These are phyloP conservation scores for Strix uralensis DNA, from an alignment of 2,113 vertebrate genomes.

Conservation along the genomic window DNA sequence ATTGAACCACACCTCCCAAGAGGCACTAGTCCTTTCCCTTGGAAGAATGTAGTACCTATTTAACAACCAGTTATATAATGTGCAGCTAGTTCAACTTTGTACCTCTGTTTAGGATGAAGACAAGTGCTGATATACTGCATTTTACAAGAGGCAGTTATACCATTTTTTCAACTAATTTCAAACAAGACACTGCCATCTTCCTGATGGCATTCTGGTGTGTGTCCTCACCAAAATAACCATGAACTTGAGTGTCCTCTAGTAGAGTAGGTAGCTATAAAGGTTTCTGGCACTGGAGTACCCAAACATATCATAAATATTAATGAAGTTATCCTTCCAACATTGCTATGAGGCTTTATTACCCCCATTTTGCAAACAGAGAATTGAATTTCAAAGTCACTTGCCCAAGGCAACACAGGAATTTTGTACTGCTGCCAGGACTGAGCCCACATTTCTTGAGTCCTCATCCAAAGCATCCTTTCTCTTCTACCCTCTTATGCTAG, in stretches of 20 bases:
- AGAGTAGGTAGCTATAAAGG: not conserved
- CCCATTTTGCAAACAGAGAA: slow-evolving; percentile 23
- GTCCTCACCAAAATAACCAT: not conserved
- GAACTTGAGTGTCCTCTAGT: not conserved
- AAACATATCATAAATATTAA: slow-evolving; percentile 23
- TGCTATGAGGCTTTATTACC: slow-evolving; percentile 1
- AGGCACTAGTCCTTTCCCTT: not conserved
- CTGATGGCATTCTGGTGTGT: not conserved
- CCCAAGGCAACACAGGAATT: slow-evolving; percentile 5
- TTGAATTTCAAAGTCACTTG: slow-evolving; percentile 48
- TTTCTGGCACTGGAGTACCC: not conserved
- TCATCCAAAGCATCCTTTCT: not conserved
- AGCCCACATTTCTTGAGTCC: not conserved
- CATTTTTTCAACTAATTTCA: not conserved
- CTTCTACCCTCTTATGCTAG: not conserved
- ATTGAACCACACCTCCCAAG: not conserved
- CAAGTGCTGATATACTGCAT: not conserved
- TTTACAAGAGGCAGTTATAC: not conserved
- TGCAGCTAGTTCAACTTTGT: not conserved
- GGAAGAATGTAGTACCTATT: not conserved
- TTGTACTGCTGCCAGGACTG: slow-evolving; percentile 8
- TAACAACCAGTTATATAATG: not conserved
- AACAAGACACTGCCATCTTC: not conserved
- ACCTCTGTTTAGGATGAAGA: not conserved
- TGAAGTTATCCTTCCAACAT: not conserved